phyloP scores from a whole-genome alignment of 2,888 invertebrate species.

The Acleris emargana region DNA sequence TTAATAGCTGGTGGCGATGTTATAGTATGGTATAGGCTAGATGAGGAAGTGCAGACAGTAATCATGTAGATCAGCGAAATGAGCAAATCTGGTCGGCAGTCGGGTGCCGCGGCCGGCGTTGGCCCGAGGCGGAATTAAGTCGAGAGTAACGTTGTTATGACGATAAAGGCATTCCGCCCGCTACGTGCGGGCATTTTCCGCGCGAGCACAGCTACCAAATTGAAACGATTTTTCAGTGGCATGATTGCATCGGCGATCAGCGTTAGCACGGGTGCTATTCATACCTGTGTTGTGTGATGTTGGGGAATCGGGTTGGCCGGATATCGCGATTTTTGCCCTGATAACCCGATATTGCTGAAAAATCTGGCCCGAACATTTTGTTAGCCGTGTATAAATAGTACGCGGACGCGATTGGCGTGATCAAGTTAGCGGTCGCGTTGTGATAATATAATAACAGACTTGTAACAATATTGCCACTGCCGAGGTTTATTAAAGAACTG shows the following conservation, averaged over 20 bases:
- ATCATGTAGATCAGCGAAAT: slow-evolving; percentile 41
- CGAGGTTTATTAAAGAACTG: not conserved
- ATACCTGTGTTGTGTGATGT: slow-evolving; percentile 42
- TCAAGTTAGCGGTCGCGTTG: slow-evolving; percentile 3
- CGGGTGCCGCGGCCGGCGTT: slow-evolving; percentile 25
- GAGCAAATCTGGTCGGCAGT: slow-evolving; percentile 61
- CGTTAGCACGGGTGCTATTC: slow-evolving; percentile 58
- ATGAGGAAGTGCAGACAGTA: not conserved
- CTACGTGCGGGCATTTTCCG: slow-evolving; percentile 67
- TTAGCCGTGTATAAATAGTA: slow-evolving; percentile 24
- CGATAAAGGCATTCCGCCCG: slow-evolving; percentile 71
- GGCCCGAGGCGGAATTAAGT: slow-evolving; percentile 76
- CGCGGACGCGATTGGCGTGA: slow-evolving; percentile 12
- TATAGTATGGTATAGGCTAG: not conserved
- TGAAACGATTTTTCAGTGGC: slow-evolving; percentile 75
- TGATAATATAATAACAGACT: slow-evolving; percentile 2
- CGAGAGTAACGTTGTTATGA: slow-evolving; percentile 78
- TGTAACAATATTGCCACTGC: not conserved
- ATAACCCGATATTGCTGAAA: slow-evolving; percentile 32
- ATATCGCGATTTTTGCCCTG: slow-evolving; percentile 33
- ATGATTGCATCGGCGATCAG: slow-evolving; percentile 68
- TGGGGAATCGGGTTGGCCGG: slow-evolving; percentile 36
- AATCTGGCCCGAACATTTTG: slow-evolving; percentile 23
- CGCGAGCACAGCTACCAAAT: slow-evolving; percentile 66
- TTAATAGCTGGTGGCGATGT: not conserved